Evolutionary conservation across 2,888 invertebrate species (phyloP).

Genomic region (Enoplolaimus lenunculus): DNA sequence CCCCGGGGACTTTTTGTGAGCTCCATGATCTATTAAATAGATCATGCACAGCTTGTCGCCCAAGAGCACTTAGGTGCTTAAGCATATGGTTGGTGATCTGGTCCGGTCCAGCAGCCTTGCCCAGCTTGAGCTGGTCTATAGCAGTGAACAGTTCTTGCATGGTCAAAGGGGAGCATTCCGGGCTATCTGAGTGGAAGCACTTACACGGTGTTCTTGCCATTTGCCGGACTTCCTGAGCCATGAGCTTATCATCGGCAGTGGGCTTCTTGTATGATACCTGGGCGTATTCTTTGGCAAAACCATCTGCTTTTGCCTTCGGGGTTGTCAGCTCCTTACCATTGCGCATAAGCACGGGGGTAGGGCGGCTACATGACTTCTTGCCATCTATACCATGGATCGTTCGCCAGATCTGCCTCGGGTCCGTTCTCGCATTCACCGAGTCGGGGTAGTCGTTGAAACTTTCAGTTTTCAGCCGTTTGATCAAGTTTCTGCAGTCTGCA

Average conservation of each 20-base stretch:
- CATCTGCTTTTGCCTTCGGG: slow-evolving; percentile 10
- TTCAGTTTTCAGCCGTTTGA: not conserved
- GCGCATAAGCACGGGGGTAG: not conserved
- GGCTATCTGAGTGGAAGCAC: too few species aligned
- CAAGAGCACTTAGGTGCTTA: not conserved
- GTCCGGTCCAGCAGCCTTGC: not conserved
- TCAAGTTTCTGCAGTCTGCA: not conserved
- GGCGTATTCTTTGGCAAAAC: slow-evolving; percentile 11
- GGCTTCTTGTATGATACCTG: not conserved
- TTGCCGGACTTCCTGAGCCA: not conserved
- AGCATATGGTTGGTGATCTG: slow-evolving; percentile 3
- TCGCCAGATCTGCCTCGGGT: not conserved
- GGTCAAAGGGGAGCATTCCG: too few species aligned
- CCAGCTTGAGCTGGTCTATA: not conserved
- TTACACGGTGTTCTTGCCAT: not conserved
- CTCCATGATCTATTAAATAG: not conserved
- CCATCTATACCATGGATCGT: slow-evolving; percentile 11
- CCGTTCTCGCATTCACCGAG: not conserved
- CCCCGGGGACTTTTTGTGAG: not conserved
- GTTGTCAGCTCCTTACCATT: slow-evolving; percentile 13
- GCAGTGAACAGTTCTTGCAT: not conserved
- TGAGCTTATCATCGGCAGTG: not conserved
- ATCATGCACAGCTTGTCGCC: not conserved
- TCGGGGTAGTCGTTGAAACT: not conserved
- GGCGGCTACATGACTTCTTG: not conserved